phyloP scores from a whole-genome alignment of 2,797 vertebrate species.

The Anabacerthia variegaticeps region DNA sequence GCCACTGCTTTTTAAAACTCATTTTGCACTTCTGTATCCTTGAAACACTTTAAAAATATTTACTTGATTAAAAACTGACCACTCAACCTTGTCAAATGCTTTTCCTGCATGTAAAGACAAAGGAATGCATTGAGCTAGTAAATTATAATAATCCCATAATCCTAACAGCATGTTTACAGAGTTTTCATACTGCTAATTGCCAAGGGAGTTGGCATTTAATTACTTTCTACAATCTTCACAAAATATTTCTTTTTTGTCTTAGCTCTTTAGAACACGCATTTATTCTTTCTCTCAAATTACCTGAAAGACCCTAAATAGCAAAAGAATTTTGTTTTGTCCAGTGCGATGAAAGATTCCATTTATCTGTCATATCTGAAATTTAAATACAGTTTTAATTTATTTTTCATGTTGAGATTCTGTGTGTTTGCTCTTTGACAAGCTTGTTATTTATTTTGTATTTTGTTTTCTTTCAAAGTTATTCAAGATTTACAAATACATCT shows the following conservation, averaged over 20 bases:
- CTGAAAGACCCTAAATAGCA: not conserved
- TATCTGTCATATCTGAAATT: not conserved
- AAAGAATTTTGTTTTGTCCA: not conserved
- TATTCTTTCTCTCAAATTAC: not conserved
- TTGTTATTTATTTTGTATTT: conserved; percentile 13
- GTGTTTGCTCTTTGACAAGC: not conserved
- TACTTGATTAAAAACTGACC: conserved; percentile 61
- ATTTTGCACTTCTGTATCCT: conserved; percentile 25
- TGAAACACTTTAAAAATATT: conserved; percentile 33
- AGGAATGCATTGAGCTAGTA: conserved; percentile 36
- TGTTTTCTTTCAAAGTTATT: not conserved
- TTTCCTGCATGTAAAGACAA: conserved; percentile 38
- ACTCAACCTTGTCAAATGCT: conserved; percentile 63
- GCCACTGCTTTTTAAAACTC: not conserved
- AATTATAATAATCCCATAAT: conserved; percentile 64
- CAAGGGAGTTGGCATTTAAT: conserved; percentile 40
- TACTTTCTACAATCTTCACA: conserved; percentile 7
- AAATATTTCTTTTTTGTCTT: conserved; percentile 39
- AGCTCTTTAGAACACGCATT: not conserved
- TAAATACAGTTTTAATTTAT: conserved; percentile 14
- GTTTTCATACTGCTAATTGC: conserved; percentile 46
- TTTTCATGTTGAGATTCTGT: not conserved
- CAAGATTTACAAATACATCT: conserved; percentile 11
- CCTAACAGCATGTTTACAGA: conserved; percentile 50
- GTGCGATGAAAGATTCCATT: not conserved